phyloP scores from a whole-genome alignment of 2,113 vertebrate genomes.

The Trachemys scripta region DNA sequence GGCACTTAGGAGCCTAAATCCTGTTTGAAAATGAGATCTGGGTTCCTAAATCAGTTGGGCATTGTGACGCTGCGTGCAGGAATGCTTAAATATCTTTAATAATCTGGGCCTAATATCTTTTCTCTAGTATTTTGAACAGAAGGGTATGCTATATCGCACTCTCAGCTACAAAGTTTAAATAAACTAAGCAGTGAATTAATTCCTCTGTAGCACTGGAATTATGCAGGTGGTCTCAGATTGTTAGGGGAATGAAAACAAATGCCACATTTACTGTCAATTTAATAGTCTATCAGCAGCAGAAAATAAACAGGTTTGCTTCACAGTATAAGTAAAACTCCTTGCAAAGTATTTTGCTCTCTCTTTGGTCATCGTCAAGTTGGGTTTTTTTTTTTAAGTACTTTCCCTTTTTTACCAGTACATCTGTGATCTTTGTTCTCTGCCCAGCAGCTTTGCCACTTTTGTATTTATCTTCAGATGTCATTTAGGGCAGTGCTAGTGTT shows the following conservation, averaged over 20 bases:
- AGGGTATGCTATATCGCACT: rapidly evolving
- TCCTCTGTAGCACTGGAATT: neutral
- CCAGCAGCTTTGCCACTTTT: rapidly evolving
- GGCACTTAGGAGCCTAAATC: neutral
- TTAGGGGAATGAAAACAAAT: conserved; percentile 4
- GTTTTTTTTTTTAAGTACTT: neutral
- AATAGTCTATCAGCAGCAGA: neutral
- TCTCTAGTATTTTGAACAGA: neutral
- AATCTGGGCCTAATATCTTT: neutral
- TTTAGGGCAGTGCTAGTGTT: neutral
- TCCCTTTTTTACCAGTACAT: rapidly evolving
- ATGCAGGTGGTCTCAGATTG: neutral
- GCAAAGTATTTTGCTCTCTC: neutral
- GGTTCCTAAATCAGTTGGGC: neutral
- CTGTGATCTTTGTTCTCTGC: neutral
- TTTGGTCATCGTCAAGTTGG: neutral
- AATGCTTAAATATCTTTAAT: neutral
- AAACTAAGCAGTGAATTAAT: neutral
- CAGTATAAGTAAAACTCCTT: neutral
- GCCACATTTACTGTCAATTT: neutral
- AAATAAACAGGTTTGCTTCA: neutral
- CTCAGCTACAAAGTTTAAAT: neutral
- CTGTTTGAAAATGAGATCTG: neutral
- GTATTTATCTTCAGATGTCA: neutral
- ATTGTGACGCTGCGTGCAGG: neutral